A percentile compares a stretch with the other conserved stretches of the same genome.
phyloP scores from a whole-genome alignment of 2,888 invertebrate genomes.

The Oasisia sp. region DNA sequence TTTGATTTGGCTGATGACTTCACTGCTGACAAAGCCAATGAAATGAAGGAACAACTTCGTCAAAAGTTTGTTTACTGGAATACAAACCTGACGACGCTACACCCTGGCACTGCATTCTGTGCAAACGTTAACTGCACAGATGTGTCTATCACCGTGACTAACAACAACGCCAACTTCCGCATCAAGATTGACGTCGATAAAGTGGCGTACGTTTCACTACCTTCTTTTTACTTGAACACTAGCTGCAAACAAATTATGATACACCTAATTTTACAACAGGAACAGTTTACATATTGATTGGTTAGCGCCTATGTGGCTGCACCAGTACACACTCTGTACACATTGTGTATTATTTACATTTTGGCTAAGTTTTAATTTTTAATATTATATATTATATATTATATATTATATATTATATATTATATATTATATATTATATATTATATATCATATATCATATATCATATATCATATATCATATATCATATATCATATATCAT shows the following conservation, averaged over 20 bases:
- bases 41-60: constrained; percentile 13
- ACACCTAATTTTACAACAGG: background rate
- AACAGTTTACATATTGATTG: background rate
- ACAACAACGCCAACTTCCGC: background rate
- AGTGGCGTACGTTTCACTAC: constrained; percentile 22
- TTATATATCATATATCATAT: too few species aligned
- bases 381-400: too few species aligned
- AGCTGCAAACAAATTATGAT: background rate
- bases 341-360: too few species aligned
- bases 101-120: background rate
- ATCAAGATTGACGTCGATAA: constrained; percentile 17
- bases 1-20: constrained; percentile 21
- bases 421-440: too few species aligned
- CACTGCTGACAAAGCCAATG: background rate
- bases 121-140: background rate
- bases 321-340: too few species aligned
- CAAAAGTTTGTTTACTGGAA: constrained; percentile 1
- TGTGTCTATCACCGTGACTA: constrained; percentile 13
- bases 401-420: too few species aligned
- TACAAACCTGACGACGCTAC: background rate
- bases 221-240: background rate
- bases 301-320: too few species aligned
- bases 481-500: too few species aligned
- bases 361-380: too few species aligned
- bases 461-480: too few species aligned